Evolutionary conservation across 1,140 invertebrate species (phyloP), one percentile per base, ranked within the genome.

Genomic region (Drosophila varians): DNA sequence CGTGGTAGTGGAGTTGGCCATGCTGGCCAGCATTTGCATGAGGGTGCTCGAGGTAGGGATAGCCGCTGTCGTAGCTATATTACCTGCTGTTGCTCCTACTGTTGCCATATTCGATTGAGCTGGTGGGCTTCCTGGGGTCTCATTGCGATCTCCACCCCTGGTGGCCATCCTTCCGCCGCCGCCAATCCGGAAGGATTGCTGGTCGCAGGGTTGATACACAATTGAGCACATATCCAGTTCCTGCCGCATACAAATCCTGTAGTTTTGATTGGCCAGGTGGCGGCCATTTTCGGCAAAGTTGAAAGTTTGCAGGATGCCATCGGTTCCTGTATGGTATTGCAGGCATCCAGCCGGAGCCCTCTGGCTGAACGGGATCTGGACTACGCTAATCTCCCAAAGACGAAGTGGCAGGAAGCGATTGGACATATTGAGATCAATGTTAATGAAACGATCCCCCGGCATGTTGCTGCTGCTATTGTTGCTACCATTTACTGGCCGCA

Each of bases 241-340:
- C 71, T 95, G 94, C 9, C 95, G 91, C 38, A 96, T 92, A 76
- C 96, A 97, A n/a, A 96, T 93, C 38, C 93, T 92, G 90, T 97
- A 96, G 78, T 96, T 94, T 72, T 96, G 95, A 65, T 94, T 92
- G 0, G 96, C 94, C n/a, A 97, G 90, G 71, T 96, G 95, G 2
- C 96, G 92, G 0, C 96, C 96, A 84, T 97, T 97, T 2, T 95
- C 94, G 1, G 95, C 94, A 80, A 94, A 96, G 89, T 97, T 97
- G 84, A 96, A 94, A 0, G 95, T 96, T 86, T 94, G 90, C 53
- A 91, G 68, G 12, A 91, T 25, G n/a, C 90, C 95, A 73, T 93
- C 93, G 2, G 83, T 51, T 9, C 92, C 92, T 1, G 93, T 93
- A 74, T 93, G 93, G 78, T 96, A 96, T 82, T 96, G 96, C 11